These are phyloP conservation scores for Cylindroiulus punctatus DNA, from an alignment of 2,888 invertebrate species.

Conservation along the genomic window DNA sequence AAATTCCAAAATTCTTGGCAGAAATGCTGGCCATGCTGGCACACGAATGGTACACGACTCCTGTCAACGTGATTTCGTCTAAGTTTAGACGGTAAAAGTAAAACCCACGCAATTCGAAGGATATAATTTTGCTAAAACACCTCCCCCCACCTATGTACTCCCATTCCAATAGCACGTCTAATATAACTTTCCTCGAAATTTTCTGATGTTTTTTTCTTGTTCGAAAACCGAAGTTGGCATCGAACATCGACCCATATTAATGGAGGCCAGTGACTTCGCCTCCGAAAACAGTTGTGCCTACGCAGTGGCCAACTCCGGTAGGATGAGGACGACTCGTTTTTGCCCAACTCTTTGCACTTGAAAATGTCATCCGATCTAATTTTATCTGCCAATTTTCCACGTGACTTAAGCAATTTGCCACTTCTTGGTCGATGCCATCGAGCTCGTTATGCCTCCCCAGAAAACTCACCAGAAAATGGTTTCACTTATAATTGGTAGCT, in stretches of 20 bases:
- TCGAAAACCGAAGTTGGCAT: not conserved
- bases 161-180: not conserved
- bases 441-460: too few species aligned
- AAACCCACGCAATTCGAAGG: not conserved
- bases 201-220: too few species aligned
- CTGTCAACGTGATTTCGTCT: not conserved
- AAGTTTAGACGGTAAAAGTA: not conserved
- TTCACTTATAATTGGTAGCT: too few species aligned
- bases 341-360: not conserved
- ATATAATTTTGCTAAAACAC: not conserved
- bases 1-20: not conserved
- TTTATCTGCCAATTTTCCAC: conserved; percentile 7
- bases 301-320: not conserved
- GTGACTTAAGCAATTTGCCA: conserved; percentile 27
- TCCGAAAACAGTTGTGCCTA: not conserved
- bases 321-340: not conserved
- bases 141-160: not conserved
- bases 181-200: not conserved
- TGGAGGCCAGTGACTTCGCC: not conserved
- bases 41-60: not conserved
- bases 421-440: not conserved
- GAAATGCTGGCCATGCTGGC: not conserved
- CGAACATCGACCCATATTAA: conserved; percentile 20
- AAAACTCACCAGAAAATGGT: too few species aligned
- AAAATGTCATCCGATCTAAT: conserved; percentile 28